Base-by-base conservation (phyloP, 2,113 vertebrate species). In the Sakesphorus luctuosus region DNA sequence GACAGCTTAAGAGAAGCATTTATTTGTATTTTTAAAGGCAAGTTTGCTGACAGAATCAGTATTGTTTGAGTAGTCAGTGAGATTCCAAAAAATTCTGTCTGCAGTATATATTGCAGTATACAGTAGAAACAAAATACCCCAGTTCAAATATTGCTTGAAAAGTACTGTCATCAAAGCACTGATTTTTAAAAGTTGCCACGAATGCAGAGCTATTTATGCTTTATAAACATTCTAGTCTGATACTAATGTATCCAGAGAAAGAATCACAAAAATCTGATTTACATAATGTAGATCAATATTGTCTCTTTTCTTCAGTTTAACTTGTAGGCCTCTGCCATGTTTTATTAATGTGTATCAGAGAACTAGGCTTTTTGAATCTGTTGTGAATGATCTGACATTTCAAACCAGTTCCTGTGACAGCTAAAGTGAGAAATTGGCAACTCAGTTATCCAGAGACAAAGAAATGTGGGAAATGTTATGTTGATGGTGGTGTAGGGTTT, bases 281-380 rank as follows among this genome's bases (percentile, higher is more conserved):
- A 13, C 3, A 2, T 93, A 55, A 87, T 77, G 21, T 36, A 72
- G 68, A 84, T 58, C 47, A 67, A 2, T n/a, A 23, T 40, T 73
- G n/a, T 74, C 20, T 79, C 9, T 61, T 78, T 92, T 83, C 56
- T 82, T 91, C 49, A 62, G 35, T 90, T 91, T 91, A 61, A 73
- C 71, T 85, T 73, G 7, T 18, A 66, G 26, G 72, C 13, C 11
- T 90, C 63, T 93, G 31, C 47, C 38, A 67, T 83, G 26, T 90
- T 93, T 90, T 59, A 72, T 88, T 95, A 66, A 47, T 47, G 49
- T 74, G 56, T 73, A 23, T 87, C 33, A 67, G 83, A 80, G 25
- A 58, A 77, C 36, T 87, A 59, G 91, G 68, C 19, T 71, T 87
- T 46, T 77, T 85, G 76, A 61, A 47, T 90, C 55, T 61, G 6